Conservation (phyloP, 1,140 invertebrate genomes). For the Drosophila simulans region DNA sequence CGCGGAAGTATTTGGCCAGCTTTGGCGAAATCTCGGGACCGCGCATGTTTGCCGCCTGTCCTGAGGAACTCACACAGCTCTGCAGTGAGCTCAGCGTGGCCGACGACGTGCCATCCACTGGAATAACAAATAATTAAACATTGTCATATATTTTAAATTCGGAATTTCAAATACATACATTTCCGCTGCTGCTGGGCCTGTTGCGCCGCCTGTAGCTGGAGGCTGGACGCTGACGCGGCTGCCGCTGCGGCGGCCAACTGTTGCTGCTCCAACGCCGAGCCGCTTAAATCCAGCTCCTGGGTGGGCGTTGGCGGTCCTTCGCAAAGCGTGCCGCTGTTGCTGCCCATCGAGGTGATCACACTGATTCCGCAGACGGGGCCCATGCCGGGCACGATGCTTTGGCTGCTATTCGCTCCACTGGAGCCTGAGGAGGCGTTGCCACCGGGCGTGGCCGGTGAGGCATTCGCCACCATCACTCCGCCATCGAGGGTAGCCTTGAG, state of each 20-base stretch:
- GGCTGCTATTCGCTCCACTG: slow-evolving; percentile 31
- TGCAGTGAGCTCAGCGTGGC: slow-evolving; percentile 79
- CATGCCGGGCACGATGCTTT: slow-evolving; percentile 54
- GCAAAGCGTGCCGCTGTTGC: slow-evolving; percentile 66
- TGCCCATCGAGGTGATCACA: slow-evolving; percentile 79
- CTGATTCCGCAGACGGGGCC: slow-evolving; percentile 73
- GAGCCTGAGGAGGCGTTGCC: slow-evolving; percentile 29
- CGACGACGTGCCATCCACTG: slow-evolving; percentile 76
- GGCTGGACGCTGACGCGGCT: slow-evolving; percentile 47
- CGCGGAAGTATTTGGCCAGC: slow-evolving; percentile 95
- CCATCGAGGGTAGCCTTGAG: slow-evolving; percentile 59
- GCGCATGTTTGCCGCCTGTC: slow-evolving; percentile 73
- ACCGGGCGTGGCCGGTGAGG: slow-evolving; percentile 42
- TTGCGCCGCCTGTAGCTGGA: slow-evolving; percentile 52
- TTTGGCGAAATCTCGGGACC: slow-evolving; percentile 93
- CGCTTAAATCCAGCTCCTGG: slow-evolving; percentile 84
- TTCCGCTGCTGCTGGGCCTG: slow-evolving; percentile 83
- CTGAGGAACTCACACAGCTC: slow-evolving; percentile 77
- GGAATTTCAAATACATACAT: slow-evolving; percentile 71
- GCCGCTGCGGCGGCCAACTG: slow-evolving; percentile 52
- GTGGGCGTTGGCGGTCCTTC: slow-evolving; percentile 86
- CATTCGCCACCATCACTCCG: slow-evolving; percentile 46
- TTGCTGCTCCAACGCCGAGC: slow-evolving; percentile 75
- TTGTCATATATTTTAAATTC: not conserved
- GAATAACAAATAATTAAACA: not conserved